phyloP scores from a whole-genome alignment of 2,888 invertebrate genomes.

The Latheticus oryzae region DNA sequence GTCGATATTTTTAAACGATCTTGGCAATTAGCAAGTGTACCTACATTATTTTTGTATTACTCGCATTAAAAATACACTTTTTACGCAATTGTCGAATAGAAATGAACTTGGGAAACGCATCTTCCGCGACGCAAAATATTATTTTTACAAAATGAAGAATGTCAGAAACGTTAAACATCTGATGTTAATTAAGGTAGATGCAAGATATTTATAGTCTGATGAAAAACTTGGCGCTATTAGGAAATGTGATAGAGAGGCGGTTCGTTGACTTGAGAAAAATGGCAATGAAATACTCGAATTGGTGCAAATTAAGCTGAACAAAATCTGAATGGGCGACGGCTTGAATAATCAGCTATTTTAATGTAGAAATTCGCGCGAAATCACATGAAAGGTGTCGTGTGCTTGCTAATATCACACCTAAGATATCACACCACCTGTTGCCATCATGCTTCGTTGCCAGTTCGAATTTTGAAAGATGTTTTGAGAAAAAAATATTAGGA shows the following conservation, averaged over 20 bases:
- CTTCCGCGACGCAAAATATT: conserved; percentile 32
- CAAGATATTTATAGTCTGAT: conserved; percentile 42
- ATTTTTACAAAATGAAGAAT: conserved; percentile 32
- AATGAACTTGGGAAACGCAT: conserved; percentile 2
- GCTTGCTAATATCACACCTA: conserved; percentile 34
- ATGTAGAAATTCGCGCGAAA: conserved; percentile 18
- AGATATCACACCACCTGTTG: conserved; percentile 36
- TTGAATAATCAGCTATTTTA: conserved; percentile 16
- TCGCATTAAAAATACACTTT: conserved; percentile 38
- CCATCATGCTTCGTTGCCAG: conserved; percentile 31
- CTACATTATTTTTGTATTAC: conserved; percentile 36
- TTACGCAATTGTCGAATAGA: conserved; percentile 24
- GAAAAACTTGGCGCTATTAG: conserved; percentile 6
- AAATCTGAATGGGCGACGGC: conserved; percentile 12
- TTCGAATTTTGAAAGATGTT: too few relatives aligned
- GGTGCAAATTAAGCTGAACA: conserved; percentile 5
- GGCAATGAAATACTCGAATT: too few relatives aligned
- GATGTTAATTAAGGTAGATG: conserved; percentile 46
- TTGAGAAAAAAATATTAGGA: too few relatives aligned
- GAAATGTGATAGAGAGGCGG: conserved; percentile 7
- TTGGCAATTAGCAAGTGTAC: conserved; percentile 36
- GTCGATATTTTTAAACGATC: conserved; percentile 16
- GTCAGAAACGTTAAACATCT: conserved; percentile 38
- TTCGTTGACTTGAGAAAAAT: conserved; percentile 24
- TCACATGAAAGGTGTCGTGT: conserved; percentile 26